These are phyloP conservation scores for Bradypodion ventrale DNA, from an alignment of 2,797 vertebrate genomes.

Conservation along the genomic window DNA sequence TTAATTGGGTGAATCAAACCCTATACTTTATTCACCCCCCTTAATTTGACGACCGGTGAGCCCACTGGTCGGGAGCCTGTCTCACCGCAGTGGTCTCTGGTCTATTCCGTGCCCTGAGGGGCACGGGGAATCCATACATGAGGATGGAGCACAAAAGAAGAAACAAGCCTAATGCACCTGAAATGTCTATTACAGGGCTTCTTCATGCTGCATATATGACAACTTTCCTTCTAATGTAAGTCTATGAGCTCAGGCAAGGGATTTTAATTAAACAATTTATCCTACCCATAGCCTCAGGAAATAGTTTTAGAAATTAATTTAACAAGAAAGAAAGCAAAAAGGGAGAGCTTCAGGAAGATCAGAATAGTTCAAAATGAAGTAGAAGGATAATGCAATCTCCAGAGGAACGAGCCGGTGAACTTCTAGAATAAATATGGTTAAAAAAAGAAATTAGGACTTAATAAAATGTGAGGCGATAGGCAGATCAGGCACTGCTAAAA, in stretches of 20 bases:
- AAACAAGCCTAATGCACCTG: not conserved
- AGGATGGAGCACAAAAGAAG: not conserved
- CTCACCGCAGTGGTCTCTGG: too few relatives aligned
- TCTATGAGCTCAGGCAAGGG: not conserved
- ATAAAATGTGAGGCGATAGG: not conserved
- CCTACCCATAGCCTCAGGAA: not conserved
- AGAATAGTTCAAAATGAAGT: not conserved
- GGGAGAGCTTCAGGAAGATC: not conserved
- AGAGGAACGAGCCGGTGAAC: not conserved
- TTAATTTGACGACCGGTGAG: too few relatives aligned
- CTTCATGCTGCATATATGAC: not conserved
- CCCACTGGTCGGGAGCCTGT: too few relatives aligned
- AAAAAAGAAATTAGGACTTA: not conserved
- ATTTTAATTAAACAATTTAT: slow-evolving; percentile 34
- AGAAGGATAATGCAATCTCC: not conserved
- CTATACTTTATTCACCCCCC: too few relatives aligned
- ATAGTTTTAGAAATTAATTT: slow-evolving; percentile 19
- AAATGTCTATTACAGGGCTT: not conserved
- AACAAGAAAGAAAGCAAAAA: not conserved
- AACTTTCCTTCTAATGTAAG: not conserved
- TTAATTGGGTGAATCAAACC: too few relatives aligned
- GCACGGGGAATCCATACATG: too few relatives aligned
- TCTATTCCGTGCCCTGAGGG: too few relatives aligned
- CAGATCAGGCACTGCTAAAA: not conserved
- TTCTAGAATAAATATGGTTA: not conserved